Conservation (phyloP, 2,797 vertebrate species). For the Nasua narica region DNA sequence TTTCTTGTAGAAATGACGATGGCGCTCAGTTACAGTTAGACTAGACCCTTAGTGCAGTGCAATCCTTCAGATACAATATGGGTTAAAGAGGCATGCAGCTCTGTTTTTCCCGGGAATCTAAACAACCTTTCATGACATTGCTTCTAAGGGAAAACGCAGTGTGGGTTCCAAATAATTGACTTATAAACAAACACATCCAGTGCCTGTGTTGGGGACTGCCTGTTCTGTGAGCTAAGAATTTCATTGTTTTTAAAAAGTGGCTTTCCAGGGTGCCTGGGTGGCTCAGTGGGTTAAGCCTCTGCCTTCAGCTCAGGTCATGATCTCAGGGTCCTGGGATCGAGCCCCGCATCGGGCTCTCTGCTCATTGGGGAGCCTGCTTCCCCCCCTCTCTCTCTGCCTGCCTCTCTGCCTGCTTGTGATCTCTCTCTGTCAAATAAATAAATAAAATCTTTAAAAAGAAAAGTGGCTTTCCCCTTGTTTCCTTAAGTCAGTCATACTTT, state of each 20-base stretch:
- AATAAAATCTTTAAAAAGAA: background rate
- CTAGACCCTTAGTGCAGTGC: background rate
- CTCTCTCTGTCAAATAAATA: too few relatives aligned
- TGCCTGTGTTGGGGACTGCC: background rate
- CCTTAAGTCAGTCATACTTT: background rate
- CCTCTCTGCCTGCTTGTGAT: too few relatives aligned
- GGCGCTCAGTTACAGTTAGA: background rate
- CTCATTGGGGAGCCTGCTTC: too few relatives aligned
- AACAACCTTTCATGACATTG: conserved; percentile 41
- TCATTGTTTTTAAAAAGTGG: background rate
- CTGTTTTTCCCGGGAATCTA: conserved; percentile 28
- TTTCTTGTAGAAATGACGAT: background rate
- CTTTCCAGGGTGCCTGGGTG: background rate
- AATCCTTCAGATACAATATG: background rate
- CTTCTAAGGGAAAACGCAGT: conserved; percentile 42
- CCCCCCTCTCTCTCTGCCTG: too few relatives aligned
- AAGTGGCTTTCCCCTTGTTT: background rate
- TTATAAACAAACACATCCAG: conserved; percentile 42
- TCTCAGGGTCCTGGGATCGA: too few relatives aligned
- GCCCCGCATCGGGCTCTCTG: too few relatives aligned
- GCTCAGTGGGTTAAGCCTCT: too few relatives aligned
- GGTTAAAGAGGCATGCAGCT: background rate
- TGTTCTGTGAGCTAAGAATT: conserved; percentile 29
- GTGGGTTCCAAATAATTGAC: conserved; percentile 46
- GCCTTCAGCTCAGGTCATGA: too few relatives aligned